A percentile compares a stretch with the other conserved stretches of the same genome.
These are phyloP conservation scores for Watsonalla cultraria DNA, from an alignment of 2,888 invertebrate genomes.

Conservation along the genomic window DNA sequence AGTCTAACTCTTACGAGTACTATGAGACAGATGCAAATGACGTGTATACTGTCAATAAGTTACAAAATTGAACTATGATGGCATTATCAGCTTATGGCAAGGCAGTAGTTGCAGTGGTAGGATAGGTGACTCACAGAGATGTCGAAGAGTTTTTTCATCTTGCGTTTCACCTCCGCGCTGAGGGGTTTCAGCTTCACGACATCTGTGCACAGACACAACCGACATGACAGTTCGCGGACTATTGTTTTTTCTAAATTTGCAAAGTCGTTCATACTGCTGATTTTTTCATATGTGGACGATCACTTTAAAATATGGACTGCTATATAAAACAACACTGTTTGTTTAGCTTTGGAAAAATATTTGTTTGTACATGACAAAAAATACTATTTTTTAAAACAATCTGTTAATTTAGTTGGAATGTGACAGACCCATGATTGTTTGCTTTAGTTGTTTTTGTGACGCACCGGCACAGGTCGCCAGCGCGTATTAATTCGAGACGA, in stretches of 20 bases:
- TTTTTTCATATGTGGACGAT: constrained; percentile 17
- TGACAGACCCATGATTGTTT: constrained; percentile 28
- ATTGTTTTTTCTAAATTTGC: constrained; percentile 61
- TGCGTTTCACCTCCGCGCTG: constrained; percentile 61
- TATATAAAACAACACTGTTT: constrained; percentile 12
- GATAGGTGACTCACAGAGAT: constrained; percentile 42
- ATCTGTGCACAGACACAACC: constrained; percentile 68
- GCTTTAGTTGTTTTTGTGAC: constrained; percentile 12
- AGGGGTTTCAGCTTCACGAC: constrained; percentile 66
- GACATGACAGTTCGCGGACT: constrained; percentile 69
- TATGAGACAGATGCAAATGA: too few relatives aligned
- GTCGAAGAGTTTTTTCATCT: constrained; percentile 64
- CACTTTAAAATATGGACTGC: constrained; percentile 8
- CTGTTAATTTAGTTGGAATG: constrained; percentile 43
- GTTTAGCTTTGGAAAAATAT: constrained; percentile 17
- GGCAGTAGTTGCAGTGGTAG: too few relatives aligned
- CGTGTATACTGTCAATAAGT: too few relatives aligned
- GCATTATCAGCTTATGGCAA: too few relatives aligned
- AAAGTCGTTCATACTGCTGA: constrained; percentile 65
- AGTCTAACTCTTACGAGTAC: too few relatives aligned
- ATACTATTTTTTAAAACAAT: constrained; percentile 33
- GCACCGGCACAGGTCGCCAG: constrained; percentile 11
- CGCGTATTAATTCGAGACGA: background rate
- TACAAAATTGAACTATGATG: too few relatives aligned
- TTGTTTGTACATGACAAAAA: constrained; percentile 40